phyloP scores from a whole-genome alignment of 1,140 invertebrate genomes.

The Atta texana region DNA sequence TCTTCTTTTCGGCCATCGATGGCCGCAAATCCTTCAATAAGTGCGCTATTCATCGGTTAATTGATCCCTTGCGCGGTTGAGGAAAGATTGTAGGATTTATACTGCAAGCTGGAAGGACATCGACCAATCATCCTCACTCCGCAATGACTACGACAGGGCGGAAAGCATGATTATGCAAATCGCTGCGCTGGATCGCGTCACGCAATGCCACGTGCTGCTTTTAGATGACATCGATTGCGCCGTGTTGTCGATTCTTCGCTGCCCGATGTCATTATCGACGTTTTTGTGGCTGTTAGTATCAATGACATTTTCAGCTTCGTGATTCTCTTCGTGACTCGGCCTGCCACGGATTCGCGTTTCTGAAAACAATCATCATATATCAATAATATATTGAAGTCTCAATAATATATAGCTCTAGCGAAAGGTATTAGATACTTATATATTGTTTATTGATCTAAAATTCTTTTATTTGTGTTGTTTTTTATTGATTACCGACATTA shows the following conservation, averaged over 20 bases:
- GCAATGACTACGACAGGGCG: conserved; percentile 69
- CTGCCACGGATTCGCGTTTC: conserved; percentile 57
- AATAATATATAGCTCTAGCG: too few species aligned
- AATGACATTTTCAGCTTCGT: conserved; percentile 66
- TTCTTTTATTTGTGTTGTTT: too few species aligned
- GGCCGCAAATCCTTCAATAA: background rate
- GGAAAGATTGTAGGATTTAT: conserved; percentile 60
- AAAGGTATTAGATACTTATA: too few species aligned
- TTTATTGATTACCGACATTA: too few species aligned
- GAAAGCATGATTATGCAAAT: conserved; percentile 71
- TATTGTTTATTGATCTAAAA: too few species aligned
- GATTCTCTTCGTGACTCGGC: conserved; percentile 43
- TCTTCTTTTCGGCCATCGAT: conserved; percentile 1
- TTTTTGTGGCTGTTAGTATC: conserved; percentile 62
- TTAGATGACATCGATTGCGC: conserved; percentile 84
- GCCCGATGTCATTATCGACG: conserved; percentile 67
- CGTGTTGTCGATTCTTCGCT: conserved; percentile 81
- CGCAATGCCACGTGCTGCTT: conserved; percentile 55
- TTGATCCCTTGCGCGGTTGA: conserved; percentile 71
- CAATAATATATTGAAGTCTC: too few species aligned
- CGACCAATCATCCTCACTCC: conserved; percentile 44
- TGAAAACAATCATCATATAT: conserved; percentile 43
- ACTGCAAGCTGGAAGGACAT: conserved; percentile 54
- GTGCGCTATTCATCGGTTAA: conserved; percentile 48
- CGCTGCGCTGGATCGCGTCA: conserved; percentile 49